Evolutionary conservation across 2,113 vertebrate species (phyloP).

Genomic region (Chaetura pelagica): DNA sequence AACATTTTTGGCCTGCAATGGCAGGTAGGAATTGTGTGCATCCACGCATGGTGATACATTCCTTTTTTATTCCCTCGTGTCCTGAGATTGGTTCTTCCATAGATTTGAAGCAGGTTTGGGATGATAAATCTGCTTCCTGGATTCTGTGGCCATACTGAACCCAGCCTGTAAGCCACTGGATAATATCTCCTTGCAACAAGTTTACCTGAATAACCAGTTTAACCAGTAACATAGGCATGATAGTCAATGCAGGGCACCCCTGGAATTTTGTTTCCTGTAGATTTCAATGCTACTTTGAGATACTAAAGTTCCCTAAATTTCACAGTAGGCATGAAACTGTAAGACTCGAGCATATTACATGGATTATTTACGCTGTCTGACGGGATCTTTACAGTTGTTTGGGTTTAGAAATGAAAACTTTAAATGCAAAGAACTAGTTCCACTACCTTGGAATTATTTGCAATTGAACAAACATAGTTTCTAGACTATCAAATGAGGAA

Average conservation of each 20-base stretch:
- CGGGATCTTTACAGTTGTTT: neutral
- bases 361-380: neutral
- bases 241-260: neutral
- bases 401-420: neutral
- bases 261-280: neutral
- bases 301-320: neutral
- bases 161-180: neutral
- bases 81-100: neutral
- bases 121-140: neutral
- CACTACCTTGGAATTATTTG: neutral
- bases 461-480: neutral
- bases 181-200: neutral
- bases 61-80: no score
- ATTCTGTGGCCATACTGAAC: neutral
- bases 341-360: fast-evolving
- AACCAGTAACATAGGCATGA: neutral
- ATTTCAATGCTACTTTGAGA: neutral
- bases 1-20: neutral
- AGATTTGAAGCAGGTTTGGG: neutral
- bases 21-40: neutral
- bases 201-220: neutral
- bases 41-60: neutral
- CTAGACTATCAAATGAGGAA: neutral
- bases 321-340: neutral
- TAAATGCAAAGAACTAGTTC: neutral